Evolutionary conservation across 2,113 vertebrate species (phyloP).

Genomic region (Bubo bubo): DNA sequence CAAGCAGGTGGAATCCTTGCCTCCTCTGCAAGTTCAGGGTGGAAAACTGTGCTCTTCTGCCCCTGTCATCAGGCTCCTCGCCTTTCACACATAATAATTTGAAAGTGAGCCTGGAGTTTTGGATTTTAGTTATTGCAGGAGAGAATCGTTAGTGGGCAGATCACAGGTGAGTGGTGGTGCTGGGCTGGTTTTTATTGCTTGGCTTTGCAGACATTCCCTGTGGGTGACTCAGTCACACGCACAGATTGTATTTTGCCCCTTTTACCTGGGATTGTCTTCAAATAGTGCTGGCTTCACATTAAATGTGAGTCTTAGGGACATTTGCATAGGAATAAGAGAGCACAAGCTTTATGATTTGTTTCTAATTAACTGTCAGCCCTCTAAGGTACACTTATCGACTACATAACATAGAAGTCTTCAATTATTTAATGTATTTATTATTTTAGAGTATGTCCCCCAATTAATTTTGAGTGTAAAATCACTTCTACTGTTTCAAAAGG

Average conservation of each 20-base stretch:
- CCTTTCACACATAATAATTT: background rate
- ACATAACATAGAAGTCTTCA: background rate
- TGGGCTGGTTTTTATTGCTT: background rate
- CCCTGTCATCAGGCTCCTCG: background rate
- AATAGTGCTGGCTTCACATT: background rate
- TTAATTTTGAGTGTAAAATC: background rate
- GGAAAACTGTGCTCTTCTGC: background rate
- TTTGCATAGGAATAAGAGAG: background rate
- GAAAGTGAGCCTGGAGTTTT: background rate
- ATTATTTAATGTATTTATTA: background rate
- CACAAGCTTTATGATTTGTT: background rate
- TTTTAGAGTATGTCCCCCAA: background rate
- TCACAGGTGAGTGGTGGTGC: background rate
- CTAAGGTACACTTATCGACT: background rate
- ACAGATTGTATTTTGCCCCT: background rate
- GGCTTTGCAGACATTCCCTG: background rate
- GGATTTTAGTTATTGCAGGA: background rate
- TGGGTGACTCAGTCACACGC: accelerated
- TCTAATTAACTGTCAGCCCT: background rate
- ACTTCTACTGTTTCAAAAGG: background rate
- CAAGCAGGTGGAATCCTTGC: background rate
- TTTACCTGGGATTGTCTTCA: background rate
- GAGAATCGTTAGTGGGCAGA: background rate
- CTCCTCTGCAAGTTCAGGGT: background rate
- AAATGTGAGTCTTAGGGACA: background rate